These are phyloP conservation scores for Anseranas semipalmata DNA, from an alignment of 2,113 vertebrate genomes.

Conservation along the genomic window DNA sequence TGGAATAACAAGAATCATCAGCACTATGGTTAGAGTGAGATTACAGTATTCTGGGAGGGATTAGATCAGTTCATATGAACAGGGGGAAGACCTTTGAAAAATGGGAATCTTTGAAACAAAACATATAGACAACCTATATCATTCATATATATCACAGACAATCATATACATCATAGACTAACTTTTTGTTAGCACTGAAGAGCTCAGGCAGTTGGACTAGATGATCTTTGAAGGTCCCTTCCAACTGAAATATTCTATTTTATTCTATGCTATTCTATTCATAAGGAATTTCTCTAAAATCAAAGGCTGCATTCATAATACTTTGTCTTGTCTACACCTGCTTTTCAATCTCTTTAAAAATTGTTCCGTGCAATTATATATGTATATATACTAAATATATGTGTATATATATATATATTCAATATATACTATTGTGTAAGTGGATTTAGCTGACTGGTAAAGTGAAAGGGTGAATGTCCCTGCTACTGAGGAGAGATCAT, in stretches of 20 bases:
- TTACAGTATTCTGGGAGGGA: not conserved
- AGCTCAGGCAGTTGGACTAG: not conserved
- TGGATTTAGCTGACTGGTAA: not conserved
- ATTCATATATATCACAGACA: not conserved
- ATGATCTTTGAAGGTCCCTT: not conserved
- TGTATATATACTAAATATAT: not conserved
- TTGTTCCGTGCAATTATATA: not conserved
- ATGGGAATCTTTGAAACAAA: not conserved
- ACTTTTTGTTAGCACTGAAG: not conserved
- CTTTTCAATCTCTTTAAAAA: not conserved
- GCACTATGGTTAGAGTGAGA: not conserved
- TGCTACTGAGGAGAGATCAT: not conserved
- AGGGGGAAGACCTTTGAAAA: not conserved
- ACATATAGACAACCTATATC: not conserved
- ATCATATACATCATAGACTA: not conserved
- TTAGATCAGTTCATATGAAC: not conserved
- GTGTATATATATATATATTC: not conserved
- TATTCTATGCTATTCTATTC: not conserved
- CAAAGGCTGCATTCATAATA: not conserved
- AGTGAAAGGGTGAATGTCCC: not conserved
- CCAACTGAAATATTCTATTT: not conserved
- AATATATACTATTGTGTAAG: not conserved
- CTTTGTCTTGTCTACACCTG: not conserved
- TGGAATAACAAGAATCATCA: not conserved
- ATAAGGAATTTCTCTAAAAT: not conserved